Evolutionary conservation across 2,113 vertebrate species (phyloP), one percentile per base, ranked within the genome.

Genomic region (Psittacara wagleri): DNA sequence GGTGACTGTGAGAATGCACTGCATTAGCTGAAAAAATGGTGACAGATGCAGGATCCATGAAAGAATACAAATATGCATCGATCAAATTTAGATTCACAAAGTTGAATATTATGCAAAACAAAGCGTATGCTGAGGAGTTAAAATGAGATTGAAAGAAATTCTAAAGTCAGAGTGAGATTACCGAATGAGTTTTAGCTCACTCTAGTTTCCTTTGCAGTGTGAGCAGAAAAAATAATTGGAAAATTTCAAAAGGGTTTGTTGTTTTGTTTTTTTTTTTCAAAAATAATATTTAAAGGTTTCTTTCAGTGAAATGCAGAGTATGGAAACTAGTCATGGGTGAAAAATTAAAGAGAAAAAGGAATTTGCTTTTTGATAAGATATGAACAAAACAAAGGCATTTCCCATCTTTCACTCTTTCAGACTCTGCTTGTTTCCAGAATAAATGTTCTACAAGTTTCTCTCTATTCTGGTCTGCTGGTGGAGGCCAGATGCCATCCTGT

Each of bases 81-180:
- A 64, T 92, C 66, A 85, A 86, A 94, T 93, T 88, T 77, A 94
- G 74, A 90, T 84, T 82, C 67, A 57, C 46, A 84, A 31, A 11
- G 68, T 84, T 76, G 61, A 91, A 57, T 87, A 41, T 31, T 33
- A 68, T 48, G 39, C 37, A 88, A 88, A 90, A 82, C 31, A 69
- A 75, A 29, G 7, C 9, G 23, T 9, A 28, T 62, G 22, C 35
- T 39, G 25, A 89, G 39, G 35, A 89, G 91, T 68, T 78, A 55
- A 84, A 90, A 94, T 73, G 66, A 86, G 52, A n/a, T 17, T 87
- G 35, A 87, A 92, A 76, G 28, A 89, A 94, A 92, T 76, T 85
- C n/a, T 72, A 10, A 84, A 82, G 74, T 78, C 27, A 84, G 62
- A 57, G 18, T 57, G 41, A 91, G 44, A 85, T 82, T 87, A 72